Evolutionary conservation across 2,797 vertebrate species (phyloP).

Genomic region (Zalophus californianus): DNA sequence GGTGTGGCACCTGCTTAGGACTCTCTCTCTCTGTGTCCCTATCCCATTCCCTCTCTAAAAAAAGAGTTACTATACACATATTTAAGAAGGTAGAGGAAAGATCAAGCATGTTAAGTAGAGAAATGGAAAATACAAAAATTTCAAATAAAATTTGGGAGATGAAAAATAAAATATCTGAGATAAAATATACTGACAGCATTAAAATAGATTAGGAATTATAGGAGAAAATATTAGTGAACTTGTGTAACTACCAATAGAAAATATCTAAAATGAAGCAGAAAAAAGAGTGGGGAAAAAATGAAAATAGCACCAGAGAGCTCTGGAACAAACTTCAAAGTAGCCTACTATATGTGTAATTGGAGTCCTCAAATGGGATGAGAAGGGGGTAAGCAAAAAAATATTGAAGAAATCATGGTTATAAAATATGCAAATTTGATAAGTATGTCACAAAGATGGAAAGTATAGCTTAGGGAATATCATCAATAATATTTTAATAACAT

Average conservation of each 20-base stretch:
- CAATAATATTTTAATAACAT: background rate
- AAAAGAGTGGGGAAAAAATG: background rate
- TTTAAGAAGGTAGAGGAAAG: background rate
- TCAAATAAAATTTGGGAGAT: background rate
- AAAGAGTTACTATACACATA: background rate
- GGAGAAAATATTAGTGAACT: background rate
- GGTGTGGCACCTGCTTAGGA: background rate
- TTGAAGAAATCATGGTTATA: background rate
- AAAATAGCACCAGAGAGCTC: background rate
- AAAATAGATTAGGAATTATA: background rate
- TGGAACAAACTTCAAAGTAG: slow-evolving; percentile 1
- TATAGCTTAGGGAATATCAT: background rate
- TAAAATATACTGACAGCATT: background rate
- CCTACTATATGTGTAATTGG: background rate
- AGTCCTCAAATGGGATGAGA: background rate
- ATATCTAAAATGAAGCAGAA: background rate
- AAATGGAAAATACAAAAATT: background rate
- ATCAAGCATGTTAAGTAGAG: background rate
- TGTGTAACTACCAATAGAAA: background rate
- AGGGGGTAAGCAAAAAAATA: background rate
- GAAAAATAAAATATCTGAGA: background rate
- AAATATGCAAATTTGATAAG: background rate
- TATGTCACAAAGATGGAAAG: background rate
- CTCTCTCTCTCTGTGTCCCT: background rate
- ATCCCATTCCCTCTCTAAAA: background rate